Conservation (phyloP, 1,140 invertebrate species). For the Drosophila micromelanica region DNA sequence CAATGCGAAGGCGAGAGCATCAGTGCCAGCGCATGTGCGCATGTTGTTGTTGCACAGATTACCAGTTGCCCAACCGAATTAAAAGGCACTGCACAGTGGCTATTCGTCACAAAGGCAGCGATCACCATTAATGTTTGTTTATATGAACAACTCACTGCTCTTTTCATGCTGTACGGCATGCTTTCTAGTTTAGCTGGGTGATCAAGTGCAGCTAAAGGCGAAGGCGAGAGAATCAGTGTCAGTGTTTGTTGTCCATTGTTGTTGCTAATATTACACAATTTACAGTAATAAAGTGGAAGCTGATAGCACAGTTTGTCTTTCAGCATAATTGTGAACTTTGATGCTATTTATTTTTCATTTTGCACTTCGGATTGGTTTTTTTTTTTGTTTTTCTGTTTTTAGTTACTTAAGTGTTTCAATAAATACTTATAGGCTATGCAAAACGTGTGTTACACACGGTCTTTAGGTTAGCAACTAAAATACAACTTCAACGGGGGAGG, state of each 20-base stretch:
- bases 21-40: slow-evolving; percentile 21
- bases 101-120: no score
- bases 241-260: slow-evolving; percentile 11
- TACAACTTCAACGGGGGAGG: slow-evolving; percentile 58
- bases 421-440: slow-evolving; percentile 73
- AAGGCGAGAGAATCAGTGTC: slow-evolving; percentile 35
- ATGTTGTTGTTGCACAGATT: slow-evolving; percentile 24
- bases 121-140: neutral
- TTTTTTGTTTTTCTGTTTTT: slow-evolving; percentile 36
- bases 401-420: slow-evolving; percentile 65
- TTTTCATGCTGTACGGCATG: neutral
- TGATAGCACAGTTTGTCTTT: slow-evolving; percentile 30
- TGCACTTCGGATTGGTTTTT: slow-evolving; percentile 44
- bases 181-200: neutral
- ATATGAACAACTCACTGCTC: neutral
- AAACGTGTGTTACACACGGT: slow-evolving; percentile 72
- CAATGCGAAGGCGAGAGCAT: slow-evolving; percentile 18
- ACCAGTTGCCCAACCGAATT: neutral
- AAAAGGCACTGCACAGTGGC: neutral
- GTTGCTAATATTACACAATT: slow-evolving; percentile 41
- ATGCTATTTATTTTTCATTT: slow-evolving; percentile 45
- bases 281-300: slow-evolving; percentile 29
- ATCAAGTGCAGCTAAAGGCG: slow-evolving; percentile 4
- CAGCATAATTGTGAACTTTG: slow-evolving; percentile 55
- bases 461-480: slow-evolving; percentile 79